These are phyloP conservation scores for Coregonus suidteri DNA, from an alignment of 2,797 vertebrate genomes.

Conservation along the genomic window DNA sequence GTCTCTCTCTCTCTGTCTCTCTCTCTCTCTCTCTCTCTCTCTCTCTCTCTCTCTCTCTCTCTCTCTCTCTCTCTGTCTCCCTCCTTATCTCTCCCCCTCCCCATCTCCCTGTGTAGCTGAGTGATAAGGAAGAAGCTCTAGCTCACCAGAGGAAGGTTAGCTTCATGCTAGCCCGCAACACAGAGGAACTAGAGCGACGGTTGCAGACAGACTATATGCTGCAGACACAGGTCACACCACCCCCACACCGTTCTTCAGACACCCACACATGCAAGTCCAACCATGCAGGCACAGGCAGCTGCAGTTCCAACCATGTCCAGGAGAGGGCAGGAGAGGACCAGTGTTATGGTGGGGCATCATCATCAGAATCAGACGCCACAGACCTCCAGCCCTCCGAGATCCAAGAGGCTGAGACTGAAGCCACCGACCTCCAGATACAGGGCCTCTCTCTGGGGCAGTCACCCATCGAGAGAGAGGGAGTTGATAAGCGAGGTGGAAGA, in stretches of 20 bases:
- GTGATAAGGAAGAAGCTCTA: conserved; percentile 90
- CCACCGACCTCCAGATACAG: background rate
- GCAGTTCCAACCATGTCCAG: background rate
- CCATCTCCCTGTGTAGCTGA: conserved; percentile 73
- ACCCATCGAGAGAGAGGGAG: background rate
- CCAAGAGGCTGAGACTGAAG: conserved; percentile 7
- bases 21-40: too few relatives aligned
- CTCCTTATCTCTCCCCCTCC: conserved; percentile 21
- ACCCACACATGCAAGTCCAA: background rate
- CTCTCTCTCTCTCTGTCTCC: background rate
- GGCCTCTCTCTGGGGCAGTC: background rate
- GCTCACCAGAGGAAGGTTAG: conserved; percentile 95
- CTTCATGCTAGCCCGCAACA: conserved; percentile 85
- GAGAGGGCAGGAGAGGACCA: background rate
- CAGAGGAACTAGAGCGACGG: conserved; percentile 75
- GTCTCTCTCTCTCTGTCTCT: too few relatives aligned
- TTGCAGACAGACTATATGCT: conserved; percentile 33
- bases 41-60: too few relatives aligned
- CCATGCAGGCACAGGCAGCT: background rate
- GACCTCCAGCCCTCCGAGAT: background rate
- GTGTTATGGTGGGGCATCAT: background rate
- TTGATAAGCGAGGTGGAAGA: background rate
- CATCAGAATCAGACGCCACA: too few relatives aligned
- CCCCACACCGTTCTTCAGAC: background rate
- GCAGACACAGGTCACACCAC: background rate